Percentiles rank a stretch among this genome's conserved stretches.
phyloP scores from a whole-genome alignment of 2,888 invertebrate genomes.

The Pammene aurita region DNA sequence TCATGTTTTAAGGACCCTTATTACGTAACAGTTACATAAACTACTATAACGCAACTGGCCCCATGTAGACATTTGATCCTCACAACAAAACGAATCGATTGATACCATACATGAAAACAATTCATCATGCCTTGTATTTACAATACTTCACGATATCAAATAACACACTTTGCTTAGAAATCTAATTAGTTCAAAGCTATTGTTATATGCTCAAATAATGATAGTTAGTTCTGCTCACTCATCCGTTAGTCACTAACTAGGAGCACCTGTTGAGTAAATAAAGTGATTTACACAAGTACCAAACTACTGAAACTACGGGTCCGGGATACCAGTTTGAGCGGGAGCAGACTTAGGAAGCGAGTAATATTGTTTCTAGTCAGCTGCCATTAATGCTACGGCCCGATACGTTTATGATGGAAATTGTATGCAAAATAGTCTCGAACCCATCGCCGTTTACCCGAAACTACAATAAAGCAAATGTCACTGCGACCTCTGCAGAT shows the following conservation, averaged over 20 bases:
- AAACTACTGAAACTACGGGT: conserved; percentile 21
- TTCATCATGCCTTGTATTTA: no score
- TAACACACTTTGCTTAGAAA: background rate
- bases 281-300: conserved; percentile 29
- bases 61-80: no score
- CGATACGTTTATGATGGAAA: conserved; percentile 40
- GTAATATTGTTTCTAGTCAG: conserved; percentile 38
- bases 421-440: conserved; percentile 39
- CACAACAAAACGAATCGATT: no score
- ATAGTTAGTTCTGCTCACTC: conserved; percentile 17
- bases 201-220: conserved; percentile 13
- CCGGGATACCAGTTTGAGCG: conserved; percentile 26
- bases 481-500: conserved; percentile 5
- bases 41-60: no score
- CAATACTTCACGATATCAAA: conserved; percentile 1
- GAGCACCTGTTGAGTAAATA: conserved; percentile 36
- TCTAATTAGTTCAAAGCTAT: conserved; percentile 16
- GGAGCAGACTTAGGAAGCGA: conserved; percentile 10
- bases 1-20: no score
- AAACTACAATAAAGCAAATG: conserved; percentile 22
- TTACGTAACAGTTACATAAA: no score
- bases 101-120: no score
- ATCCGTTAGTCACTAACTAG: conserved; percentile 13
- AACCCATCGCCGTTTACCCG: conserved; percentile 32
- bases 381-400: conserved; percentile 21